Base-by-base conservation (phyloP, 2,113 vertebrate genomes). In the Guaruba guarouba region DNA sequence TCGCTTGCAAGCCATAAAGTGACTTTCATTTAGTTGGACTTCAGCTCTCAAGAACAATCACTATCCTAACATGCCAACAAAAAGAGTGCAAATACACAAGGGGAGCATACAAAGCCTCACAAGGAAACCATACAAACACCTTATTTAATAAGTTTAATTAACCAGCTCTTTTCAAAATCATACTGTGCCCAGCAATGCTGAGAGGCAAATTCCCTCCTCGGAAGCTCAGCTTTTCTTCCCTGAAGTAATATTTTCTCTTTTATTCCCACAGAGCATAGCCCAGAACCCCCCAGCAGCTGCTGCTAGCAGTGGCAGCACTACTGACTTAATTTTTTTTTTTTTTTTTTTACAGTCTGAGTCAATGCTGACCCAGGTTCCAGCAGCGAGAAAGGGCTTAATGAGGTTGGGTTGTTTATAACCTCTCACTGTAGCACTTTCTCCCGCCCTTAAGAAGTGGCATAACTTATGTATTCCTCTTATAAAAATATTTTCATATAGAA, bases 141-240 rank as follows among this genome's bases (percentile, higher is more conserved):
- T 90, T 87, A 39, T 57, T 75, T 0, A 95, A 75, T 94, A 93
- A 91, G 81, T 96, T 97, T 95, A 97, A 96, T 96, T 96, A 96
- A 91, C 77, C 10, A 2, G 23, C 54, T 95, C 90, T 89, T 95
- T 93, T 80, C 74, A 67, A 77, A 84, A 87, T 66, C 77, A 49
- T 79, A 93, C 73, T 23, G 44, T 4, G 62, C 68, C 49, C 55
- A 52, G 71, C 79, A 95, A 93, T 33, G 54, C 82, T 3, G 51
- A 90, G 90, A 86, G 75, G 81, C 69, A 94, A 79, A 63, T 63
- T 88, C 69, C 76, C 59, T 20, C 10, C 79, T 88, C 62, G 19
- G 43, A 63, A 85, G 19, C 81, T 91, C 76, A 44, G 63, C 81
- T 87, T 91, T 88, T 85, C 61, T 63, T 35, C 83, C 49, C 84